A percentile compares a stretch with the other conserved stretches of the same genome.
Evolutionary conservation across 2,113 vertebrate genomes (phyloP).

Genomic region (Cygnus atratus): DNA sequence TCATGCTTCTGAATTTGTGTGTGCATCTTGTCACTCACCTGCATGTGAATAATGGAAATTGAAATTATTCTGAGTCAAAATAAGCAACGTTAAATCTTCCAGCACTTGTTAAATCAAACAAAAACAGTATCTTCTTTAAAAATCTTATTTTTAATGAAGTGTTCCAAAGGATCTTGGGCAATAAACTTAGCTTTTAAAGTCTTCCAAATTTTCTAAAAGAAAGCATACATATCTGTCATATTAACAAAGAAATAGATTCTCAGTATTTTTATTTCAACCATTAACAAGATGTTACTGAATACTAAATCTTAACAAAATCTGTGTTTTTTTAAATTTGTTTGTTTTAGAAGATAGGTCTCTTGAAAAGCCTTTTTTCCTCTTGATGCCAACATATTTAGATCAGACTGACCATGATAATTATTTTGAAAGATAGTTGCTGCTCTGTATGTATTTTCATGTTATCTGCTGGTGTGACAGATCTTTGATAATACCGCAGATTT

Average conservation of each 20-base stretch:
- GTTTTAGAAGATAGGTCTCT: background rate
- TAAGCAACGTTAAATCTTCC: background rate
- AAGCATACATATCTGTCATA: no score
- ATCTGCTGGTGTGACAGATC: background rate
- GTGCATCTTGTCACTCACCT: rapidly evolving
- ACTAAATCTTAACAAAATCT: background rate
- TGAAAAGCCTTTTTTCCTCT: conserved; percentile 42
- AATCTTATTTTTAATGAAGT: background rate
- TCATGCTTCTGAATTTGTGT: background rate
- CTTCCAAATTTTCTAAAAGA: background rate
- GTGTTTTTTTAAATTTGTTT: background rate
- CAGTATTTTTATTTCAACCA: background rate
- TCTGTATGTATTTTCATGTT: background rate
- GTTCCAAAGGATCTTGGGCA: background rate
- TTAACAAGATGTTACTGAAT: background rate
- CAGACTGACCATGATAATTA: background rate
- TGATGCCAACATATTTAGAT: conserved; percentile 5
- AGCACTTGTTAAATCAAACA: background rate
- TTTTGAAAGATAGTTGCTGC: background rate
- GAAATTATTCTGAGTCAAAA: background rate
- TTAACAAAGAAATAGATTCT: background rate
- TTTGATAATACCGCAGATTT: background rate
- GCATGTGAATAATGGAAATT: background rate
- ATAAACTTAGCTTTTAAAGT: background rate
- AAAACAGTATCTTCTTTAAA: background rate